These are phyloP conservation scores for Panurus biarmicus DNA, from an alignment of 2,113 vertebrate genomes.

Conservation along the genomic window DNA sequence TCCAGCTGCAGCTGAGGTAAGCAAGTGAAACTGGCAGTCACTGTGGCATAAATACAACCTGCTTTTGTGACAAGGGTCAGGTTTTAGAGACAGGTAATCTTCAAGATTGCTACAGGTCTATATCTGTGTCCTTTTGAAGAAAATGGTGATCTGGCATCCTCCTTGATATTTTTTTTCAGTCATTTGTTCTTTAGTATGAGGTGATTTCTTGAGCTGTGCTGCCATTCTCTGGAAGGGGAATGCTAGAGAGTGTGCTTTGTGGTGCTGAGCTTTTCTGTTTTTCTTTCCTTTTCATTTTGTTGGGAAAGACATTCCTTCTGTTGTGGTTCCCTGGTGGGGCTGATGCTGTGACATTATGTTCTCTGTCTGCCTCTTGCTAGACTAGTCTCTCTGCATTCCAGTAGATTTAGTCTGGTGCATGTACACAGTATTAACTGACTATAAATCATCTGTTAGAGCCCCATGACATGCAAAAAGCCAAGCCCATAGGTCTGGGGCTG, in stretches of 20 bases:
- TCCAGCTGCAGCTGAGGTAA: neutral
- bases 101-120: neutral
- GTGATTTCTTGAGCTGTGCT: neutral
- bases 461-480: neutral
- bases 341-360: conserved; percentile 34
- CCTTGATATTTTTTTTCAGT: neutral
- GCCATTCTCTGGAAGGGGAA: neutral
- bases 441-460: conserved; percentile 9
- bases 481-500: neutral
- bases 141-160: neutral
- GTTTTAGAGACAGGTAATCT: neutral
- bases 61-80: neutral
- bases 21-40: neutral
- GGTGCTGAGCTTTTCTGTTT: conserved; percentile 6
- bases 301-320: conserved; percentile 36
- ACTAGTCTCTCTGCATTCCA: conserved; percentile 52
- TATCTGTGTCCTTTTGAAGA: neutral
- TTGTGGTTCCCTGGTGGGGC: conserved; percentile 35
- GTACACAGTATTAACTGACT: neutral
- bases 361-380: conserved; percentile 25
- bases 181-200: neutral
- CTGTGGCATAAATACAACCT: neutral
- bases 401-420: conserved; percentile 28
- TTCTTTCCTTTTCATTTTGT: neutral
- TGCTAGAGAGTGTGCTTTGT: neutral